Base-by-base conservation (phyloP, 35 echinoderm and acorn worm species). In the Heliocidaris tuberculata region DNA sequence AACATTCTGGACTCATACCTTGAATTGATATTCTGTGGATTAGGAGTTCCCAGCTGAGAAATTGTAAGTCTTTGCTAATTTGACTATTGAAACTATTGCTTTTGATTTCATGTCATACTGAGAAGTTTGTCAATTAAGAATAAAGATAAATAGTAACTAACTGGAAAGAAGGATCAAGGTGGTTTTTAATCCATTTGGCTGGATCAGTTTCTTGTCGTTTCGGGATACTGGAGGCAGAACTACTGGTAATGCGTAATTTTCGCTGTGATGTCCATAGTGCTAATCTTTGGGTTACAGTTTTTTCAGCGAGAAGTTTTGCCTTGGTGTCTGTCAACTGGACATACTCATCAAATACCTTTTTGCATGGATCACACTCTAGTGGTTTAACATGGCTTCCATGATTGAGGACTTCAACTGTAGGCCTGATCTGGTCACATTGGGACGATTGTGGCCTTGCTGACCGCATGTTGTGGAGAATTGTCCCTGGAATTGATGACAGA, bases 241-340 rank as follows among this genome's bases (percentile, higher is more conserved):
- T 94, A 49, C 94, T 94, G 32, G 94, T 86, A 9, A 94, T 86
- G 32, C 93, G 60, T 11, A 94, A 71, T 49, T 94, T 94, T 7
- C 70, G 16, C 50, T 94, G 94, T 4, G 59, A 85, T 15, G 70
- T 65, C 94, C 94, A 94, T 24, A 85, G 59, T 86, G 94, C 94
- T 31, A 30, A 85, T 31, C 47, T 86, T 70, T 94, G 85, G 42
- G 13, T 65, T 21, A 94, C 21, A 47, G 94, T 85, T 31, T 70
- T 71, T 86, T 94, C 60, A 86, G 94, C 61, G 47, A 31, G 90
- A 9, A 47, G 4, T 92, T 32, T 56, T 7, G 48, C 90, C 54
- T 92, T 19, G 27, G 54, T 32, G 48, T 48, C 30, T 47, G 90
- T 50, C 54, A 92, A 32, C 31, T 92, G 90, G n/a, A 92, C 90